Evolutionary conservation across 2,113 vertebrate species (phyloP).

Genomic region (Triplophysa rosa): DNA sequence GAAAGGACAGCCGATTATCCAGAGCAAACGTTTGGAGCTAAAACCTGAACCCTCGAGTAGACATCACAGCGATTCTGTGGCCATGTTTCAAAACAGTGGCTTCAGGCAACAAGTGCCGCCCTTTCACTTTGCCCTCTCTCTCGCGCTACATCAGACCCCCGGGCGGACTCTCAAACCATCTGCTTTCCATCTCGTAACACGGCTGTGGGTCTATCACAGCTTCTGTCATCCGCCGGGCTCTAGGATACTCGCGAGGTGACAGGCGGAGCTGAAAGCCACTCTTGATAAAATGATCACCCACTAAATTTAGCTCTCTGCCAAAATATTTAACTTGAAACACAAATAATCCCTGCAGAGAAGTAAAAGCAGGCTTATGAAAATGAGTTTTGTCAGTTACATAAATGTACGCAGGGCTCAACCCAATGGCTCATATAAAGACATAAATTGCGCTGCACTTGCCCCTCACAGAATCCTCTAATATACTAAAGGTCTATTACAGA

Average conservation of each 20-base stretch:
- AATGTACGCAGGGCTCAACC: not conserved
- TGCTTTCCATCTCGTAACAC: constrained; percentile 43
- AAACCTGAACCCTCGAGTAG: constrained; percentile 10
- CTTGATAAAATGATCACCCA: constrained; percentile 21
- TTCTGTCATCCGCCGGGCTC: constrained; percentile 11
- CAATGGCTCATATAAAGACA: not conserved
- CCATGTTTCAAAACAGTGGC: constrained; percentile 33
- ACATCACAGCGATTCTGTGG: constrained; percentile 7
- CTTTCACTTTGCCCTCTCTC: constrained; percentile 33
- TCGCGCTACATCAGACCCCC: constrained; percentile 11
- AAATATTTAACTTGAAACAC: constrained; percentile 8
- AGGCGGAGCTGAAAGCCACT: not conserved
- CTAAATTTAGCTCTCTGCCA: constrained; percentile 18
- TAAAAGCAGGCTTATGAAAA: not conserved
- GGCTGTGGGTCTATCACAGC: constrained; percentile 28
- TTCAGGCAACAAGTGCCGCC: constrained; percentile 48
- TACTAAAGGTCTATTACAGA: constrained; percentile 10
- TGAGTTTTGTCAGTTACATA: not conserved
- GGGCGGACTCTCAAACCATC: constrained; percentile 42
- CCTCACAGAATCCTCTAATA: no score
- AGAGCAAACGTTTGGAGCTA: constrained; percentile 15
- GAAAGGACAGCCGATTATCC: constrained; percentile 14
- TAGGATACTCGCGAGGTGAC: not conserved
- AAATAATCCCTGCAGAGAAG: constrained; percentile 1
- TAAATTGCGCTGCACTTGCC: no score